Evolutionary conservation across 2,888 invertebrate species (phyloP), one percentile per base, ranked within the genome.

Genomic region (Brachyopa scutellaris): DNA sequence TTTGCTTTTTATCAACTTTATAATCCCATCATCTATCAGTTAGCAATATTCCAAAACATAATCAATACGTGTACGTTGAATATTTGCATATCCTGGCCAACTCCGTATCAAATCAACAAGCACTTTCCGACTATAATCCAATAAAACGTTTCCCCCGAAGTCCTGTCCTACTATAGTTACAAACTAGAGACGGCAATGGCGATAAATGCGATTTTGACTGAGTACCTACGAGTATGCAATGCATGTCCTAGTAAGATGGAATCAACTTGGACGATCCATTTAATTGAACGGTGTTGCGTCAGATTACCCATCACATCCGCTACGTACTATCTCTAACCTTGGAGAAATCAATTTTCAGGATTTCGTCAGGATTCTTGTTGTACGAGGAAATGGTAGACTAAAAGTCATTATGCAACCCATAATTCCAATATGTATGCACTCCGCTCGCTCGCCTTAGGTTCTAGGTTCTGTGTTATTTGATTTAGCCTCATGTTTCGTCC

Each of bases 391-490:
- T 23, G 19, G n/a, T n/a, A n/a, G n/a, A n/a, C n/a, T n/a, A n/a
- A n/a, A 40, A 64, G 38, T 64, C 55, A 73, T 64, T 36, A 29
- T 23, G 29, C 15, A 7, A 21, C 19, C 55, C 21, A 49, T 55
- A 29, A 73, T 49, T 40, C 13, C 9, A 57, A 40, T 21, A 31
- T 21, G n/a, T n/a, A n/a, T n/a, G n/a, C n/a, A n/a, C n/a, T 11
- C 7, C 6, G 1, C 0, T 0, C 4, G 1, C 9, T 6, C 51
- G 9, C 26, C 21, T 8, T 4, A 3, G 19, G 19, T 29, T 38
- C 19, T 5, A 55, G 53, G 21, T 36, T 36, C 23, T 53, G 9
- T 40, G 21, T 40, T 55, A 21, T 66, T 66, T 19, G 21, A 42
- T 55, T 55, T 47, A 29, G 13, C 15, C 40, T 5, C 9, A 36